phyloP scores from a whole-genome alignment of 2,797 vertebrate genomes.

The Pristis pectinata region DNA sequence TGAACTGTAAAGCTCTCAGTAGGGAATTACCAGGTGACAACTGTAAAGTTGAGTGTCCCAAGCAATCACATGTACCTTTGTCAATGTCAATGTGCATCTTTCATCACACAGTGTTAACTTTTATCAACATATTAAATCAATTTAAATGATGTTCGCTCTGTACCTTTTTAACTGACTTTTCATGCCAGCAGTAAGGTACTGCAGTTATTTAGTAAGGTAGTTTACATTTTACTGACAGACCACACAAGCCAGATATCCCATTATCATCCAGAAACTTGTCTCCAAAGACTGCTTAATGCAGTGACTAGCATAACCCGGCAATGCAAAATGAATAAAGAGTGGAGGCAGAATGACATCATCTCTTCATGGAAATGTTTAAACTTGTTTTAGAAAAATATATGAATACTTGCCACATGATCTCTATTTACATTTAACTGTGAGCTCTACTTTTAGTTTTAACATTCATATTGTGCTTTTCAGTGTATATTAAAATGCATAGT shows the following conservation, averaged over 20 bases:
- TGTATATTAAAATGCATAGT: too few relatives aligned
- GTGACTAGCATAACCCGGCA: slow-evolving; percentile 40
- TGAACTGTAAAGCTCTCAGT: too few relatives aligned
- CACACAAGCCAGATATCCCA: neutral
- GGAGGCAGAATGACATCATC: slow-evolving; percentile 36
- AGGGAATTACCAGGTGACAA: neutral
- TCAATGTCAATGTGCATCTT: neutral
- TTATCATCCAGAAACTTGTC: slow-evolving; percentile 34
- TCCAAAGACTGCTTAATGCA: slow-evolving; percentile 39
- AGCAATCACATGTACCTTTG: neutral
- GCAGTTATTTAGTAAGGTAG: neutral
- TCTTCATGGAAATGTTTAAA: slow-evolving; percentile 32
- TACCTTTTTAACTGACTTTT: neutral
- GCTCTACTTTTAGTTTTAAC: neutral
- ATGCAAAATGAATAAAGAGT: slow-evolving; percentile 42
- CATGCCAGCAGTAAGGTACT: neutral
- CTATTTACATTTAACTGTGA: slow-evolving; percentile 19
- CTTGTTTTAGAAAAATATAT: slow-evolving; percentile 25
- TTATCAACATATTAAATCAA: neutral
- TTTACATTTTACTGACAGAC: neutral
- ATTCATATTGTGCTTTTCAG: too few relatives aligned
- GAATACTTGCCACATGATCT: slow-evolving; percentile 27
- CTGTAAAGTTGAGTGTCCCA: neutral
- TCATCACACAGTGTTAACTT: neutral
- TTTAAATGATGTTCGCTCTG: neutral